Evolutionary conservation across 2,113 vertebrate species (phyloP), one percentile per base, ranked within the genome.

Genomic region (Echinops telfairi): DNA sequence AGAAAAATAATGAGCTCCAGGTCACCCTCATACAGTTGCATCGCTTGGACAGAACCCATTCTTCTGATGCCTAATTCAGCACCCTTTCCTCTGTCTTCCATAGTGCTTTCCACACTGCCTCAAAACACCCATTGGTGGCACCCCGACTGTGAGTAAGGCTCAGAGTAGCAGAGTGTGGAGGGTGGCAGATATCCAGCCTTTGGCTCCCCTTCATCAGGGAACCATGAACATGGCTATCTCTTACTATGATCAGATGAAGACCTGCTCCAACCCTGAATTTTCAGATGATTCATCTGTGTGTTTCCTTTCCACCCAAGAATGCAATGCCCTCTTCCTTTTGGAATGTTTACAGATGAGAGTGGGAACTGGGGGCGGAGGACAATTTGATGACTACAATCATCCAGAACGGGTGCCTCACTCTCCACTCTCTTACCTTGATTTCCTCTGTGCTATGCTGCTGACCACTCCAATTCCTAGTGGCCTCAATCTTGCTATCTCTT

Each of bases 301-400:
- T 94, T 95, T 95, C 47, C 80, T 81, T 88, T 86, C 36, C 79
- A 94, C 88, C 88, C 90, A 83, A 95, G 96, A 97, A 97, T 95
- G 68, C 73, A 81, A 88, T 96, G 95, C 75, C 80, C 93, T 95
- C 73, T 83, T 94, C 36, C 62, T 92, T 93, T 64, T 84, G 96
- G 96, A 97, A 96, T 96, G 95, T 93, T 96, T 95, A 88, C 66
- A 78, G 88, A 92, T 40, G 93, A 95, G 94, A 94, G 83, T 68
- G 86, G 38, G 68, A 88, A 70, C 38, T 90, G 43, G 77, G 33
- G 88, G 85, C 73, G 66, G 77, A 95, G 29, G 36, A 71, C 76
- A 81, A 53, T 4, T 79, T 70, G 84, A 66, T 82, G 71, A 78
- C 83, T 79, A 83, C 25, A 91, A 36, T 88, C 78, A 85, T 82